A percentile compares a stretch with the other conserved stretches of the same genome.
phyloP scores from a whole-genome alignment of 2,113 vertebrate genomes.

The Chaetodon trifascialis region DNA sequence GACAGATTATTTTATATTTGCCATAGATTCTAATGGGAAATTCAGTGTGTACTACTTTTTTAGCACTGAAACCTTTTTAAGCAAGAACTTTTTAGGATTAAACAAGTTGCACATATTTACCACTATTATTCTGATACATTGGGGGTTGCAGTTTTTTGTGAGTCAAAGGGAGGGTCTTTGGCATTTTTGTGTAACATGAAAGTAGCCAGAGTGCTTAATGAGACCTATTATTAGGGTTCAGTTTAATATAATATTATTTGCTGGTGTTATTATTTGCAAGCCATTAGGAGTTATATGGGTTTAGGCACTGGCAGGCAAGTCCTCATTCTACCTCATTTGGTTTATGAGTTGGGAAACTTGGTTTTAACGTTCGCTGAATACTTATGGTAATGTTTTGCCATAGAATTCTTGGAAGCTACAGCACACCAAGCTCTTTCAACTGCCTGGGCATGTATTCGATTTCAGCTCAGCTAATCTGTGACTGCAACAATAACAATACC shows the following conservation, averaged over 20 bases:
- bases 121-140: too few species aligned
- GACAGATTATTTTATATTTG: too few species aligned
- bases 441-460: constrained; percentile 27
- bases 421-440: constrained; percentile 24
- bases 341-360: constrained; percentile 3
- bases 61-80: too few species aligned
- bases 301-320: constrained; percentile 13
- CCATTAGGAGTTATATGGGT: constrained; percentile 28
- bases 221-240: not conserved
- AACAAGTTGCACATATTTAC: too few species aligned
- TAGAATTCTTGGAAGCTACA: constrained; percentile 19
- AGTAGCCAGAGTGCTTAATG: not conserved
- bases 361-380: constrained; percentile 9
- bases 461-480: constrained; percentile 45
- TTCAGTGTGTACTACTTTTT: too few species aligned
- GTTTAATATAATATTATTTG: constrained; percentile 9
- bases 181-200: not conserved
- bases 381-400: constrained; percentile 17
- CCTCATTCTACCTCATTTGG: not conserved
- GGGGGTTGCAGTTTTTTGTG: too few species aligned
- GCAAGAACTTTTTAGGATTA: too few species aligned
- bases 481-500: constrained; percentile 40
- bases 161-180: too few species aligned
- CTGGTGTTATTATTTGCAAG: constrained; percentile 5
- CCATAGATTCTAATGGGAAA: too few species aligned